Conservation (phyloP, 2,888 invertebrate species). For the Lycia hirtaria region DNA sequence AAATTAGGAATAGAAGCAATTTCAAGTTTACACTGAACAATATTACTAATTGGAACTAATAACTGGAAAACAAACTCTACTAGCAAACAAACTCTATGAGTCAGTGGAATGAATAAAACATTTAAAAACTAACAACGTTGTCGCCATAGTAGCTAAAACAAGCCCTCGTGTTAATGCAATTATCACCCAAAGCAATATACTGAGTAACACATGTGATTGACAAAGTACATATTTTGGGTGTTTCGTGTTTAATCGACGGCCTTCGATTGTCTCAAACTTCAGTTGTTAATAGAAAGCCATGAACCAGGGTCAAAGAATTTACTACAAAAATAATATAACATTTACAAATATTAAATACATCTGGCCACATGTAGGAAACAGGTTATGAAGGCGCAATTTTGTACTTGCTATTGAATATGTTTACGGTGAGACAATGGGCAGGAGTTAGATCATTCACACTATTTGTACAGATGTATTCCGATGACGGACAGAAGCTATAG, state of each 20-base stretch:
- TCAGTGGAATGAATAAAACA: neutral
- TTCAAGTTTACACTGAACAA: constrained; percentile 24
- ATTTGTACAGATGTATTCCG: constrained; percentile 48
- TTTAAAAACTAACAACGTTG: neutral
- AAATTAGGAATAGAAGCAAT: constrained; percentile 59
- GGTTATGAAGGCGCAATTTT: constrained; percentile 50
- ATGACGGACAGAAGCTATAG: constrained; percentile 49
- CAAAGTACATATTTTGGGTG: constrained; percentile 20
- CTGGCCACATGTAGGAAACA: constrained; percentile 49
- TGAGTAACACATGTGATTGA: constrained; percentile 6
- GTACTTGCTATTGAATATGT: constrained; percentile 58
- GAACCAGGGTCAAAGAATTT: constrained; percentile 45
- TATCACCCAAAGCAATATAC: constrained; percentile 12
- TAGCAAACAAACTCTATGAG: too few relatives aligned
- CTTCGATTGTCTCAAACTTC: constrained; percentile 16
- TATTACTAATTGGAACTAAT: constrained; percentile 6
- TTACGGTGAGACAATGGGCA: constrained; percentile 56
- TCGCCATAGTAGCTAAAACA: neutral
- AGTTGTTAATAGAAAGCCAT: constrained; percentile 36
- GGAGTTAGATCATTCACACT: constrained; percentile 52
- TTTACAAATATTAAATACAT: constrained; percentile 21
- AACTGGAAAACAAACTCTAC: neutral
- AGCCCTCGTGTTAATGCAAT: constrained; percentile 32
- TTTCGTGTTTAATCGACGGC: neutral
- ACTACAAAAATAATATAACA: constrained; percentile 18